Base-by-base conservation (phyloP, 2,888 invertebrate genomes). In the Mythimna albipuncta region DNA sequence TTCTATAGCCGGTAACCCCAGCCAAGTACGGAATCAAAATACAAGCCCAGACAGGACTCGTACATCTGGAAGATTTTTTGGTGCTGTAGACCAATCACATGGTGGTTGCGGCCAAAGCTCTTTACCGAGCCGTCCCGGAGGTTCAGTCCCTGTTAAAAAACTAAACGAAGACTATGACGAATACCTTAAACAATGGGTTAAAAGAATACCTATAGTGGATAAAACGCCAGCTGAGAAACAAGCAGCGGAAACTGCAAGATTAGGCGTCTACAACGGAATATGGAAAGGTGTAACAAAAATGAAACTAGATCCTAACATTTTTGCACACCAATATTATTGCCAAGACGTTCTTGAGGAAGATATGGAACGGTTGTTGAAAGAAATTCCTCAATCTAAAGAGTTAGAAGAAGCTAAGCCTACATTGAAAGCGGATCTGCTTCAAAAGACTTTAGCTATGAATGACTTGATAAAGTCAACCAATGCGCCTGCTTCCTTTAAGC, bases 311-410 rank as follows among this genome's bases (percentile, higher is more conserved):
- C 92, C 91, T 2, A 84, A 80, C 3, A 85, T 85, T 50, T 85
- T 89, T 68, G 57, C 81, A 10, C 91, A 94, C 71, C 84, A 86
- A 6, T 91, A 92, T 79, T 88, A 90, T 68, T 93, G 89, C 64
- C 90, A 93, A 85, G 93, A 94, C 71, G 77, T 89, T 5, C 86
- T 96, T 38, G 93, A 93, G 61, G 89, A 93, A 55, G 94, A 94
- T 75, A 83, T 95, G 19, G 95, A 94, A 79, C 87, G 88, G 16
- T 80, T 96, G 58, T 72, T 95, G 6, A 79, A 86, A 66, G 77
- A 78, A 41, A 82, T 95, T 63, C 93, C 94, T 16, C 88, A 92
- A 77, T 87, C 90, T 9, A 61, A 81, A 38, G 92, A 92, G 63
- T 79, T 95, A 10, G 69, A 72, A 7, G 68, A 1, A 87, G 84